Base-by-base conservation (phyloP, 1,140 invertebrate species). In the Ceratina australensis region DNA sequence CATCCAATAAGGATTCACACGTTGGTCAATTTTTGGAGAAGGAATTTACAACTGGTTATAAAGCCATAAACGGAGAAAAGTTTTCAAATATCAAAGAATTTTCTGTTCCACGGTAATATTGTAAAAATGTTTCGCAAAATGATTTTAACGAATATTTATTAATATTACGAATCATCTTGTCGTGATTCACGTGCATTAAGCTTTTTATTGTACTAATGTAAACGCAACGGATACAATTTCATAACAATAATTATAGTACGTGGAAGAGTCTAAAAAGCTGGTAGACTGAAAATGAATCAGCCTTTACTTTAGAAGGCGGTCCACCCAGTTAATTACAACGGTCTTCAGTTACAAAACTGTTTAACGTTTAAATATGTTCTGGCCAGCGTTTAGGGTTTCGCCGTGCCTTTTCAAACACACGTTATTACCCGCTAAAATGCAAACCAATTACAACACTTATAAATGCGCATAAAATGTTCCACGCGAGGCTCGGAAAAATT, bases 331-430 rank as follows among this genome's bases (percentile, higher is more conserved):
- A 83, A 82, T 83, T 82, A 26, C 60, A 26, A 52, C 7, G 16
- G 24, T 54, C 71, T 72, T 82, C 82, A 66, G 79, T 83, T 83
- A 82, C 52, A 56, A 54, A 71, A 60, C 61, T 54, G 60, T 68
- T 83, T 74, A 81, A 69, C 54, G 72, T 75, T 59, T 66, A 50
- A 74, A 65, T 42, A 42, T 59, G 61, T 66, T 59, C 33, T 15
- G 33, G 22, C 20, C 49, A 42, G 47, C 49, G 50, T 71, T 81
- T 69, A 56, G 52, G 68, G 49, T 75, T 67, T 67, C 73, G 60
- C 73, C 64, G 12, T 56, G 73, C 52, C 54, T 50, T 24, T 22
- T 75, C 67, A 74, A 16, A 49, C 20, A 22, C 42, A 1, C 15
- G 18, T 10, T 16, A 20, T 26, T 72, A 16, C 26, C 18, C 5